These are phyloP conservation scores for Ctenodactylus gundi DNA, from an alignment of 2,113 vertebrate genomes.

Conservation along the genomic window DNA sequence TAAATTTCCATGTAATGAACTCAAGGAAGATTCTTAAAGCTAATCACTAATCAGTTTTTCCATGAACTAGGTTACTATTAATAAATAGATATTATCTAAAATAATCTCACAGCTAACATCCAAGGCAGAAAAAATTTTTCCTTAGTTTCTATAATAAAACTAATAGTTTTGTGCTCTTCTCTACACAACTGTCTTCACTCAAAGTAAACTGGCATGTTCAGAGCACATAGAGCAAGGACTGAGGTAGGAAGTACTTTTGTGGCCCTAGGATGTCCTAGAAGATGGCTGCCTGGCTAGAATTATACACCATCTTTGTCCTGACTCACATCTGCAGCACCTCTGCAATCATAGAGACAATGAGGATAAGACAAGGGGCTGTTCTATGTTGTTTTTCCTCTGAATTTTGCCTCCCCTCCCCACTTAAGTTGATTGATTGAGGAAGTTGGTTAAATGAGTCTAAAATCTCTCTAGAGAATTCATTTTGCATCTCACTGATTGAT, in stretches of 20 bases:
- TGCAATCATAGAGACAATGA: not conserved
- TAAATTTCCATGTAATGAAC: slow-evolving; percentile 6
- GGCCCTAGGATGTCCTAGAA: not conserved
- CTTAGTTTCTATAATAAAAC: not conserved
- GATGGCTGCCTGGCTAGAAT: not conserved
- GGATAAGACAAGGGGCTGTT: not conserved
- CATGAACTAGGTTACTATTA: not conserved
- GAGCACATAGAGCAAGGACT: not conserved
- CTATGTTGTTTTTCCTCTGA: not conserved
- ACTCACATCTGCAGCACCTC: not conserved
- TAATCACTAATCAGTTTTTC: not conserved
- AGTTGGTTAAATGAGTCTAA: slow-evolving; percentile 12
- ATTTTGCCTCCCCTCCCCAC: not conserved
- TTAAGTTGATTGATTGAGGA: not conserved
- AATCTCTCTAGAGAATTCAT: not conserved
- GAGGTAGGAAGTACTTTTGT: not conserved
- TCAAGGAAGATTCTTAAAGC: not conserved
- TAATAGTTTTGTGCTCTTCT: not conserved
- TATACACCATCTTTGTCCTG: too few relatives aligned
- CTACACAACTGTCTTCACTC: not conserved
- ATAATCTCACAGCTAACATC: not conserved
- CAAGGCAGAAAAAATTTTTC: not conserved
- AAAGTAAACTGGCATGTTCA: not conserved
- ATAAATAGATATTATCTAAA: not conserved
- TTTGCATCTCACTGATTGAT: slow-evolving; percentile 7